Evolutionary conservation across 2,888 invertebrate species (phyloP).

Genomic region (Ecdyonurus torrentis): DNA sequence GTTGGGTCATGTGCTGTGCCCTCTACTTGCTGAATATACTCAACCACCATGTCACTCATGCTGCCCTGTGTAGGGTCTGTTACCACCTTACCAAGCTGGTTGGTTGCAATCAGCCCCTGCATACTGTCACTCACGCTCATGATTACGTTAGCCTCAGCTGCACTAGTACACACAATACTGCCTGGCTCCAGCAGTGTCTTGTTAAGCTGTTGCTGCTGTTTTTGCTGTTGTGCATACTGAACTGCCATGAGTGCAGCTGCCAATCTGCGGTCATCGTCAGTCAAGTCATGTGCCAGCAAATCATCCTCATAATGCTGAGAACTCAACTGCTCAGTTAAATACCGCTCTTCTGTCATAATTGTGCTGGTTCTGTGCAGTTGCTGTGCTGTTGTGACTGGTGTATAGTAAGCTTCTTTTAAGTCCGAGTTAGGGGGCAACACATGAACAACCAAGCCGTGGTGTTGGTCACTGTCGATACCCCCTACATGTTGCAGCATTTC

Average conservation of each 20-base stretch:
- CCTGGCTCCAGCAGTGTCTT: neutral
- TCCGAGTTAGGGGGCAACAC: neutral
- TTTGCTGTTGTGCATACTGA: constrained; percentile 40
- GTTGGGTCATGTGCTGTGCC: constrained; percentile 14
- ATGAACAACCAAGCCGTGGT: neutral
- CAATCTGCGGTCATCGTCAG: constrained; percentile 40
- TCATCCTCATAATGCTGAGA: constrained; percentile 1
- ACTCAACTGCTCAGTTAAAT: neutral
- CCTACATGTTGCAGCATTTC: constrained; percentile 1
- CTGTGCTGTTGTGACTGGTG: neutral
- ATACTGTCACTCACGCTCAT: constrained; percentile 9
- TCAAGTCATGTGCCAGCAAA: constrained; percentile 25
- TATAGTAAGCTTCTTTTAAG: neutral
- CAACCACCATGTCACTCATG: constrained; percentile 16
- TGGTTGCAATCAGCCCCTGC: neutral
- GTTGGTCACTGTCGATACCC: neutral
- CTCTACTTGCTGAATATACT: constrained; percentile 20
- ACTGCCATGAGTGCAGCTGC: constrained; percentile 44
- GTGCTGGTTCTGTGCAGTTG: neutral
- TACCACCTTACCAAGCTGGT: neutral
- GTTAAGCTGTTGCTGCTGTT: constrained; percentile 16
- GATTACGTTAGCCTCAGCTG: constrained; percentile 12
- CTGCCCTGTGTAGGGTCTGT: neutral
- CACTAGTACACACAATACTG: constrained; percentile 4
- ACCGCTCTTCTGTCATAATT: neutral